Conservation (phyloP, 2,797 vertebrate species). For the Phoeniculus purpureus region DNA sequence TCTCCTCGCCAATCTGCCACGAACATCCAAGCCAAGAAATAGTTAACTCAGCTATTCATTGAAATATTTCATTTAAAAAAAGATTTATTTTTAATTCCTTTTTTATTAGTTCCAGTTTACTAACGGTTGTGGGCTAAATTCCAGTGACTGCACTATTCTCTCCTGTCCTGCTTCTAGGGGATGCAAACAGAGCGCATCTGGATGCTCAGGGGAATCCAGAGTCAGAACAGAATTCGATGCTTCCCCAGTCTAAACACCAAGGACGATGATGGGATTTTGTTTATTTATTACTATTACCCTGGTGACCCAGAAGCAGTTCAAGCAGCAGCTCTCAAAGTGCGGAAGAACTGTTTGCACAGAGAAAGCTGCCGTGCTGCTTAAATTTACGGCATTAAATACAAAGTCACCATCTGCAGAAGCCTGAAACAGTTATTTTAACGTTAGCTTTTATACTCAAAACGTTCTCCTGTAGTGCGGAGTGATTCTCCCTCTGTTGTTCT, state of each 20-base stretch:
- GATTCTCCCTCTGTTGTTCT: not conserved
- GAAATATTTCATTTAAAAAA: not conserved
- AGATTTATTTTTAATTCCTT: not conserved
- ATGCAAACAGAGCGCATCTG: not conserved
- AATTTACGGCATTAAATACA: not conserved
- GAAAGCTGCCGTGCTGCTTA: not conserved
- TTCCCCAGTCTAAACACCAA: not conserved
- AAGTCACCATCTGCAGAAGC: not conserved
- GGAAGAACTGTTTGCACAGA: conserved; percentile 39
- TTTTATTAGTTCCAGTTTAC: conserved; percentile 9
- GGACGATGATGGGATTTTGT: not conserved
- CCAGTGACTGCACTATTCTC: not conserved
- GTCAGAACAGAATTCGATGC: not conserved
- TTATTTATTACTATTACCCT: not conserved
- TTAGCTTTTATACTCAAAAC: not conserved
- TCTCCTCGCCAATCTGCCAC: not conserved
- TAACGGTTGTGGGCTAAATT: not conserved
- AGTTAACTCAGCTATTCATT: not conserved
- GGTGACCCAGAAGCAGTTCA: conserved; percentile 3
- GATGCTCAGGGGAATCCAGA: not conserved
- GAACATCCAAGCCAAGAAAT: conserved; percentile 12
- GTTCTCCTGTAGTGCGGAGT: not conserved
- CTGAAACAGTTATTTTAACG: not conserved
- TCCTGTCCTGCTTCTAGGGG: not conserved
- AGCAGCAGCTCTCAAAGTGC: not conserved